phyloP scores from a whole-genome alignment of 2,888 invertebrate genomes.

The Phyto melanocephala region DNA sequence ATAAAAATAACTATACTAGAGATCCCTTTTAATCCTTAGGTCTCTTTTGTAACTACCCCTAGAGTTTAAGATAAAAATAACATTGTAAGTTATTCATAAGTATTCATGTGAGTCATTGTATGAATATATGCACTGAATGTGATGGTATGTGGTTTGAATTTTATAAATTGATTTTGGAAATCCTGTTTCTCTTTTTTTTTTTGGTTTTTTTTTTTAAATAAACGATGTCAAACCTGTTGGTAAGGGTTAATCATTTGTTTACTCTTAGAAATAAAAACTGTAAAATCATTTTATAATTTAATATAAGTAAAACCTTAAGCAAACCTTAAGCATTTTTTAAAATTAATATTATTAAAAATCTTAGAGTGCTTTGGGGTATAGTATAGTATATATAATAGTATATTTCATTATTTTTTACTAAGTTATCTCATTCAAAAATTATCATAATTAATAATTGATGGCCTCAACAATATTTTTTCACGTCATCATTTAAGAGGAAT shows the following conservation, averaged over 20 bases:
- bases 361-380: too few relatives aligned
- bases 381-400: too few relatives aligned
- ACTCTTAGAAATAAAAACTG: background rate
- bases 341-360: too few relatives aligned
- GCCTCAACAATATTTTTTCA: too few relatives aligned
- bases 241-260: background rate
- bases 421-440: too few relatives aligned
- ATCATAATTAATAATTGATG: too few relatives aligned
- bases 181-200: background rate
- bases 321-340: too few relatives aligned
- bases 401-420: too few relatives aligned
- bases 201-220: background rate
- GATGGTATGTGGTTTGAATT: conserved; percentile 26
- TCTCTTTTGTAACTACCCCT: background rate
- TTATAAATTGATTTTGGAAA: conserved; percentile 48
- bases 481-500: too few relatives aligned
- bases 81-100: background rate
- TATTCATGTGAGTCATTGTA: background rate
- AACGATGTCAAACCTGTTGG: background rate
- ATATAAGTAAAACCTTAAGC: conserved; percentile 31
- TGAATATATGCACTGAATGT: conserved; percentile 3
- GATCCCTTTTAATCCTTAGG: background rate
- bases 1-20: background rate
- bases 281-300: conserved; percentile 48
- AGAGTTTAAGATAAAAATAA: background rate